Base-by-base conservation (phyloP, 2,113 vertebrate genomes). In the Hippocampus zosterae region DNA sequence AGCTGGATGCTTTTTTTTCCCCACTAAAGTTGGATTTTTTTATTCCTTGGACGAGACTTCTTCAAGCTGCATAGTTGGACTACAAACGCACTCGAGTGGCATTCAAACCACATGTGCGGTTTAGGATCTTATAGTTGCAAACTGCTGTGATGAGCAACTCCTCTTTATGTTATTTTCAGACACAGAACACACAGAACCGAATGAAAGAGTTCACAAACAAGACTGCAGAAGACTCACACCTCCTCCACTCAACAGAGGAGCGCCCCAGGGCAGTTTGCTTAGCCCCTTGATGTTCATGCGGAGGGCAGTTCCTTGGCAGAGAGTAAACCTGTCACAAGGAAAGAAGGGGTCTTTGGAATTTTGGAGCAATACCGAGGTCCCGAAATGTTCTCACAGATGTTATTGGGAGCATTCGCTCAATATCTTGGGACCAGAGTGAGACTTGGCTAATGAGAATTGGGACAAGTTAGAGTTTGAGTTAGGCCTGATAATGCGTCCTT, bases 1-100 rank as follows among this genome's bases (percentile, higher is more conserved):
- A 25, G 70, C 41, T 21, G 77, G 88, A 81, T 70, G 68, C 46
- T 70, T 33, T 72, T 73, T 52, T 66, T 67, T 52, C 33, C 46
- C 46, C 37, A 59, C 75, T 57, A 23, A 68, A 67, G 37, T 67
- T 67, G 40, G 15, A 75, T 74, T 87, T 37, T 33, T 84, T 70
- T 73, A 29, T 50, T 78, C 33, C 67, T 72, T 60, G 74, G 76
- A 76, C 73, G 64, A 71, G 29, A 69, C 46, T 71, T 76, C 73
- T 72, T 65, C 64, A 68, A 80, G 79, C 70, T 44, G 70, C 62
- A 56, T 65, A 76, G 67, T 41, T 61, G 15, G 25, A 65, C 41
- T 50, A 16, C 53, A 65, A 59, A 29, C 70, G 71, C 12, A 69
- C 59, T 21, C 66, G 7, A 18, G 27, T 60, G 71, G 44, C 42